A percentile compares a stretch with the other conserved stretches of the same genome.
These are phyloP conservation scores for Drosophila chauvacae DNA, from an alignment of 1,140 invertebrate species.

Conservation along the genomic window DNA sequence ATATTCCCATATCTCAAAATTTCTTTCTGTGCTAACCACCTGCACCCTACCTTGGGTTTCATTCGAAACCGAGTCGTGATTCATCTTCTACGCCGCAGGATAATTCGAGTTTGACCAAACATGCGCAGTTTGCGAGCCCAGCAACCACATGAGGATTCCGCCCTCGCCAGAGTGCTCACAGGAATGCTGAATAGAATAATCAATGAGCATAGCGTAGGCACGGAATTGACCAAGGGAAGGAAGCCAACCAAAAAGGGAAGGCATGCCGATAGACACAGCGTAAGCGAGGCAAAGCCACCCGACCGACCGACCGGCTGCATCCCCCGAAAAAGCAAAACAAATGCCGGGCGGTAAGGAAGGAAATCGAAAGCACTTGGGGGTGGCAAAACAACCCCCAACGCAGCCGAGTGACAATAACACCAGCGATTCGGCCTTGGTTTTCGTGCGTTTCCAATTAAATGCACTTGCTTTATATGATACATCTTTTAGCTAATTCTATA, in stretches of 20 bases:
- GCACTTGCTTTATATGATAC: conserved; percentile 13
- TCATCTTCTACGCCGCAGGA: conserved; percentile 66
- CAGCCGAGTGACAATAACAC: conserved; percentile 7
- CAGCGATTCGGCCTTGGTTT: conserved; percentile 31
- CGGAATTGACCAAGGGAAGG: conserved; percentile 70
- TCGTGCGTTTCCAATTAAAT: conserved; percentile 27
- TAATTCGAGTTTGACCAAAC: conserved; percentile 27
- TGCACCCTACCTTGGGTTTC: not conserved
- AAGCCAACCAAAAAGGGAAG: conserved; percentile 71
- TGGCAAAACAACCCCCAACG: conserved; percentile 32
- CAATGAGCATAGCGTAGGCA: conserved; percentile 65
- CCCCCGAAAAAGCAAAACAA: conserved; percentile 47
- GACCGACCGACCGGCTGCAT: conserved; percentile 45
- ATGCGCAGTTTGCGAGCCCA: conserved; percentile 52
- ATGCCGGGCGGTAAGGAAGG: conserved; percentile 5
- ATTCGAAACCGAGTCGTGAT: conserved; percentile 29
- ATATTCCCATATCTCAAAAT: not conserved
- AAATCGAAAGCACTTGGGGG: conserved; percentile 37
- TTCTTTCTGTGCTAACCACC: not conserved
- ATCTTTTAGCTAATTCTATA: not conserved
- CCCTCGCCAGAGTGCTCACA: conserved; percentile 33
- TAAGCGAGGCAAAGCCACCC: conserved; percentile 11
- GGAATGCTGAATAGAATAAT: conserved; percentile 68
- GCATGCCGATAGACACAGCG: conserved; percentile 75
- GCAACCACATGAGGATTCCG: conserved; percentile 57